Evolutionary conservation across 2,113 vertebrate species (phyloP).

Genomic region (Stomatorhinus ivindoensis): DNA sequence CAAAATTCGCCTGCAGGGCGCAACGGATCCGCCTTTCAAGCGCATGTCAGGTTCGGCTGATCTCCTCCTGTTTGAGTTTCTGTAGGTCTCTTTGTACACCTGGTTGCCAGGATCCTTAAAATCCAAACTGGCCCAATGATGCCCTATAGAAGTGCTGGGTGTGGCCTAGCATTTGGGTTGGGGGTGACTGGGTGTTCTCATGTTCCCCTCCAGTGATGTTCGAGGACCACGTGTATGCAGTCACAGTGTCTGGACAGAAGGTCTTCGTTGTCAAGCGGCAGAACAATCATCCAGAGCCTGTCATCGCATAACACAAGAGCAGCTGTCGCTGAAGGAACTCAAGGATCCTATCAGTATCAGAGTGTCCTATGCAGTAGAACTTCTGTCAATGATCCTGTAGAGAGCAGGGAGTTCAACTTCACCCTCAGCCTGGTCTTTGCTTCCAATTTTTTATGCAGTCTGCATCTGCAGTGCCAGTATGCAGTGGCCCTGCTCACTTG

Average conservation of each 20-base stretch:
- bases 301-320: constrained; percentile 46
- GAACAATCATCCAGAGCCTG: constrained; percentile 71
- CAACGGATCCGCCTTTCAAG: constrained; percentile 69
- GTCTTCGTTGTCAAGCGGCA: constrained; percentile 88
- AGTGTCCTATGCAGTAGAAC: not conserved
- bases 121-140: not conserved
- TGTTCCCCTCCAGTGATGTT: constrained; percentile 67
- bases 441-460: not conserved
- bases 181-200: constrained; percentile 1
- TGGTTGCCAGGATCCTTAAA: not conserved
- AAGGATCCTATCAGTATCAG: not conserved
- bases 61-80: not conserved
- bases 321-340: not conserved
- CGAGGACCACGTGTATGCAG: constrained; percentile 75
- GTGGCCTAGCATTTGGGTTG: not conserved
- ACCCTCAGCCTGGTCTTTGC: not conserved
- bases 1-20: constrained; percentile 63
- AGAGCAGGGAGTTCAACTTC: not conserved
- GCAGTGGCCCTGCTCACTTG: not conserved
- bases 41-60: constrained; percentile 71
- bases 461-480: not conserved
- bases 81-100: not conserved
- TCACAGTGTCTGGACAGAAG: constrained; percentile 80
- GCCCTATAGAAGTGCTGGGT: not conserved
- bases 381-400: not conserved